These are phyloP conservation scores for Drosophila nr. perissopoda DNA, from an alignment of 2,888 invertebrate genomes.

Conservation along the genomic window DNA sequence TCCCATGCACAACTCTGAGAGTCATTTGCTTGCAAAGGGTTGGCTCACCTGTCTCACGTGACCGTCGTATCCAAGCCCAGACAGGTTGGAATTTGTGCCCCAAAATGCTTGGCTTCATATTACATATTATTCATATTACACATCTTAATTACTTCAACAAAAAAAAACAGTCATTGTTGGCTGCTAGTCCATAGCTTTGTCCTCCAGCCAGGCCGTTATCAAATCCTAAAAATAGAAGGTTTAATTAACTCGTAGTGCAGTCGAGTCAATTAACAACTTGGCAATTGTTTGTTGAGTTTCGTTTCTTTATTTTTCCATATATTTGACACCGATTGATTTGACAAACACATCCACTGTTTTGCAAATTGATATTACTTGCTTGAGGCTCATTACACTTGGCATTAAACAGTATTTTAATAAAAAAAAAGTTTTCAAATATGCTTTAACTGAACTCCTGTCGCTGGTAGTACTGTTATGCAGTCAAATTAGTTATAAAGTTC, in stretches of 20 bases:
- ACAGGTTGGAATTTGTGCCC: not conserved
- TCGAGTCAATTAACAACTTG: constrained; percentile 4
- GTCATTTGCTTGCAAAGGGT: constrained; percentile 20
- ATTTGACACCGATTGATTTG: not conserved
- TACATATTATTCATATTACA: not conserved
- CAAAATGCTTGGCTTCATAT: not conserved
- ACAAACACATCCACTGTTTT: constrained; percentile 5
- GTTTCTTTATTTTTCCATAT: not conserved
- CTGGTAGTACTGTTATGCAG: not conserved
- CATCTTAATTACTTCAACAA: constrained; percentile 36
- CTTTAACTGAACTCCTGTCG: not conserved
- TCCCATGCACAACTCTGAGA: constrained; percentile 7
- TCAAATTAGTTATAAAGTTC: not conserved
- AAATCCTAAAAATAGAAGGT: not conserved
- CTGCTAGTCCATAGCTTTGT: not conserved
- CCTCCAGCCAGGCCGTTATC: too few relatives aligned
- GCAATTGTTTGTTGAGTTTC: not conserved
- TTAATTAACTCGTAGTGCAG: constrained; percentile 1
- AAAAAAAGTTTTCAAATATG: not conserved
- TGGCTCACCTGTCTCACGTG: constrained; percentile 2
- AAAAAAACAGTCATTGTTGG: not conserved
- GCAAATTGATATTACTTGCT: not conserved
- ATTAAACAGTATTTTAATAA: not conserved
- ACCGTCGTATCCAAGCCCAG: constrained; percentile 9
- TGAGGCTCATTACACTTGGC: not conserved